These are phyloP conservation scores for Lasioglossum albipes DNA, from an alignment of 1,140 invertebrate species.

Conservation along the genomic window DNA sequence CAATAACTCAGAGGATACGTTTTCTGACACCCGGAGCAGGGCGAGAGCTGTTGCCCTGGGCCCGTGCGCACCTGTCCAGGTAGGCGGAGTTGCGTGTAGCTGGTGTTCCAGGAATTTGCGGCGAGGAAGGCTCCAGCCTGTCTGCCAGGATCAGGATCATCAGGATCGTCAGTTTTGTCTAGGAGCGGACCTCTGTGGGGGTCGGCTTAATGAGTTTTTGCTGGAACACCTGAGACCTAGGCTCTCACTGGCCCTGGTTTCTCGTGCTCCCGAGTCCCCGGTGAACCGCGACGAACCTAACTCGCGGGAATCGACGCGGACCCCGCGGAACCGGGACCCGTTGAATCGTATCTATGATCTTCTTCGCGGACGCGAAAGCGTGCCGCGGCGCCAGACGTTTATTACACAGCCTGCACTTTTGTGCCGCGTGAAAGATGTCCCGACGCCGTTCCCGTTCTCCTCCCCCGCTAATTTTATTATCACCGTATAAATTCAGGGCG, in stretches of 20 bases:
- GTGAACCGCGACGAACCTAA: no score
- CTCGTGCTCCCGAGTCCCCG: no score
- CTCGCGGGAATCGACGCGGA: conserved; percentile 23
- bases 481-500: conserved; percentile 45
- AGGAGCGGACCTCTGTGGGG: conserved; percentile 56
- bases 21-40: conserved; percentile 69
- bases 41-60: conserved; percentile 58
- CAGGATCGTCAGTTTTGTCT: conserved; percentile 72
- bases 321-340: background rate
- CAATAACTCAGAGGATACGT: conserved; percentile 76
- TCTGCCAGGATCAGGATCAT: conserved; percentile 77
- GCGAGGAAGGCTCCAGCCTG: conserved; percentile 74
- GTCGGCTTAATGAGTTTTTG: conserved; percentile 73
- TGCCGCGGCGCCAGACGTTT: conserved; percentile 27
- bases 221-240: conserved; percentile 3
- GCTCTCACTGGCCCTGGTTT: no score
- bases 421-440: conserved; percentile 31
- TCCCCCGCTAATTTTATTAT: conserved; percentile 36
- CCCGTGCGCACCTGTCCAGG: conserved; percentile 78
- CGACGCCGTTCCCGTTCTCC: background rate
- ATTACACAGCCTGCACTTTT: conserved; percentile 36
- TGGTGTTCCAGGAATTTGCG: conserved; percentile 73
- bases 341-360: conserved; percentile 48
- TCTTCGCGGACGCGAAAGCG: conserved; percentile 37
- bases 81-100: conserved; percentile 64